Evolutionary conservation across 1,140 invertebrate genomes (phyloP), one percentile per base, ranked within the genome.

Genomic region (Euschistus heros): DNA sequence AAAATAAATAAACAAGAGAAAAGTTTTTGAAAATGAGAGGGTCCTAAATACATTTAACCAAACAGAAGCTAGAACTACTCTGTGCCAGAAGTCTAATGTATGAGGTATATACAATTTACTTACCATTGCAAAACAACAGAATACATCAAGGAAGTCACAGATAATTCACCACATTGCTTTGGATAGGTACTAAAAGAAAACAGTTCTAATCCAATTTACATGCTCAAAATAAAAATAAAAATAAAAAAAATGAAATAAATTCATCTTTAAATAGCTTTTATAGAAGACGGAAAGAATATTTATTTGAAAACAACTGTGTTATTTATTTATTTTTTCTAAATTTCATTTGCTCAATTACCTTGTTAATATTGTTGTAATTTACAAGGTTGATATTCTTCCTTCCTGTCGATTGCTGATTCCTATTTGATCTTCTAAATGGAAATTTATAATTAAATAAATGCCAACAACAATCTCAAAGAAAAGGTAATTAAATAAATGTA

Each of bases 361-460:
- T 55, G 54, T 67, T 67, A 37, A 59, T 67, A 50, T 67, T 67
- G 62, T 63, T 52, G 62, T 63, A 63, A 37, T 65, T 55, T 18
- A 50, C 64, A 26, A 57, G 17, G 42, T 66, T 66, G 65, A 66
- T 66, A 50, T 30, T 24, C 59, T 37, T 60, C 61, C 44, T 61
- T 26, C 20, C 37, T 17, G 63, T 26, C 10, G 63, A 27, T 27
- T 50, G 47, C 20, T 50, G 50, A 46, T 62, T 18, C 14, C 54
- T 57, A 57, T 26, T 57, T 22, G 54, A 22, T 17, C 24, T 20
- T 57, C 54, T 57, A 26, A 57, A 57, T 57, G 20, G 14, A 57
- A 57, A 50, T 24, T 57, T 57, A 24, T 24, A 4, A 57, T 57
- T 57, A 57, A 24, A 24, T 22, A 24, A 18, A 26, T 57, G 54